phyloP scores from a whole-genome alignment of 1,140 invertebrate species.

The Drosophila sulfurigaster region DNA sequence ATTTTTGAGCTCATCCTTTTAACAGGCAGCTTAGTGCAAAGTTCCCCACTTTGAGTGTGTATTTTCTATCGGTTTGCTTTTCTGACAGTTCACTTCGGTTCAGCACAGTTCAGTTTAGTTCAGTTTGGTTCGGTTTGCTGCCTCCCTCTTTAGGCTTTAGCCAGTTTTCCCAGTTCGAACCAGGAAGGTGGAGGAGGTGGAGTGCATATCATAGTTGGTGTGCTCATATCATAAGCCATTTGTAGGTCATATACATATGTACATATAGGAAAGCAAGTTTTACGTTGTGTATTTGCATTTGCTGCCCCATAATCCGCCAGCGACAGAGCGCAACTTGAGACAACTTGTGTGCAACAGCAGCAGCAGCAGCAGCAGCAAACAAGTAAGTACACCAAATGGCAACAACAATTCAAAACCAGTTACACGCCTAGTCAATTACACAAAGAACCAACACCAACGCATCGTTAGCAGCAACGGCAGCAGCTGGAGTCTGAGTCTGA shows the following conservation, averaged over 20 bases:
- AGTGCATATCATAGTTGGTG: background rate
- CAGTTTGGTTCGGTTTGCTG: background rate
- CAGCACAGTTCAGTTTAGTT: background rate
- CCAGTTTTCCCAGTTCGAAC: too few relatives aligned
- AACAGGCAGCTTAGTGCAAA: conserved; percentile 33
- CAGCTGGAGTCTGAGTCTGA: background rate
- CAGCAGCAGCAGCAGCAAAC: conserved; percentile 17
- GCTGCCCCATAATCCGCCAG: conserved; percentile 27
- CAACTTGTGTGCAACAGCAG: conserved; percentile 19
- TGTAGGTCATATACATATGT: conserved; percentile 47
- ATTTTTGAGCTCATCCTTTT: conserved; percentile 38
- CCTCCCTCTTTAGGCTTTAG: background rate
- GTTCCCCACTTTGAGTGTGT: conserved; percentile 19
- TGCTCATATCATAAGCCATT: conserved; percentile 17
- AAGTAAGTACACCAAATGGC: conserved; percentile 7
- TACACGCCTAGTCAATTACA: conserved; percentile 64
- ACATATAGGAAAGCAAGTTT: conserved; percentile 43
- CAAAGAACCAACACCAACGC: conserved; percentile 56
- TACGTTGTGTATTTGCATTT: conserved; percentile 30
- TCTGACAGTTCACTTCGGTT: conserved; percentile 14
- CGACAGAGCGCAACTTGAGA: conserved; percentile 1
- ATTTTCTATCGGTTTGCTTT: conserved; percentile 35
- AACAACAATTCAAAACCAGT: conserved; percentile 71
- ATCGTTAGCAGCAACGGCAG: conserved; percentile 35
- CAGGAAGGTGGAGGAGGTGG: too few relatives aligned